Evolutionary conservation across 1,140 invertebrate genomes (phyloP), one percentile per base, ranked within the genome.

Genomic region (Macrosteles quadrilineatus): DNA sequence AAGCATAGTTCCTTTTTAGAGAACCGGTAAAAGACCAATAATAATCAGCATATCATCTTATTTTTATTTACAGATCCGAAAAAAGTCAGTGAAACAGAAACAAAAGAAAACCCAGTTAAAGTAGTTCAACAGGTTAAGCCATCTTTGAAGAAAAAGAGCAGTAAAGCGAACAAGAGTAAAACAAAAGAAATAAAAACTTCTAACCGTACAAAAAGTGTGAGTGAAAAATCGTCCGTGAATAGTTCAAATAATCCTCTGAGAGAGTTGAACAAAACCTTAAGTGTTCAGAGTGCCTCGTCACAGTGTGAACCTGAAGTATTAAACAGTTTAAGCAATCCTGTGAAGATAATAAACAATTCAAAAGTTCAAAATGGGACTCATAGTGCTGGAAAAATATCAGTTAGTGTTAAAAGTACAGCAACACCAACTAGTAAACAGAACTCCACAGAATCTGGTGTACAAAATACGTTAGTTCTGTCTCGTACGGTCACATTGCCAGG

Each of bases 241-340:
- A 57, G 29, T 57, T 3, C 53, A 23, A 6, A 2, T 9, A 36
- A 27, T 27, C 55, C 67, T 4, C 40, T 69, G 53, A 69, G 55
- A 29, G 67, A 69, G 40, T 27, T 69, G 21, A 69, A 69, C 36
- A 57, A 53, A 2, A 12, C 67, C n/a, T 21, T 59, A 32, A 4
- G 50, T 23, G 23, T 36, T 36, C 32, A 36, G 14, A 36, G 32
- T 36, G 32, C 14, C 14, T 14, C 32, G 14, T 14, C 32, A 36
- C 4, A 6, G 14, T 6, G 32, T 19, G 17, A 19, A n/a, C 2
- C 32, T 6, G 14, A 6, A 36, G 4, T 14, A 36, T 6, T 36
- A 4, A 36, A 36, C 32, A 36, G 32, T 36, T 36, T 14, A 36
- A 36, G 32, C 32, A 36, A 6, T 6, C 4, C 14, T 36, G 4